phyloP scores from a whole-genome alignment of 2,113 vertebrate species.

The Camelus dromedarius region DNA sequence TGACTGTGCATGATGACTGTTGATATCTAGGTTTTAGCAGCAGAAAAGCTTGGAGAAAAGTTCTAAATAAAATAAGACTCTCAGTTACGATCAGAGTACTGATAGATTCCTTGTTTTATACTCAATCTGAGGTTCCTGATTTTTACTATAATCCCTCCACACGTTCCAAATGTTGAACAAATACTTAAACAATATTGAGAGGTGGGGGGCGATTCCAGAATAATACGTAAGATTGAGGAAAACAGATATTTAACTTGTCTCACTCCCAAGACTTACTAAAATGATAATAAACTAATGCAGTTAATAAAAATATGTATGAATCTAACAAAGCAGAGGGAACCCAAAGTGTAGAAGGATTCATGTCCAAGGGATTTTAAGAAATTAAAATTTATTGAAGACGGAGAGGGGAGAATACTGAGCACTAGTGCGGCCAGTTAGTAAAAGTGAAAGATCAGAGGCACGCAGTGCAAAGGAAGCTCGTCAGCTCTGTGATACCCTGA shows the following conservation, averaged over 20 bases:
- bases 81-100: not conserved
- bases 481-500: not conserved
- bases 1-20: not conserved
- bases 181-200: not conserved
- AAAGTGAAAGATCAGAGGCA: not conserved
- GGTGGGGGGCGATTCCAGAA: not conserved
- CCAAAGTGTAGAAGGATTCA: not conserved
- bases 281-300: constrained; percentile 13
- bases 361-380: not conserved
- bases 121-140: not conserved
- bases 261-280: not conserved
- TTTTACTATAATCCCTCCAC: not conserved
- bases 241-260: not conserved
- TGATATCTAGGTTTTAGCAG: not conserved
- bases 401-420: not conserved
- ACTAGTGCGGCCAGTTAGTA: not conserved
- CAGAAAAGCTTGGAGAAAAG: not conserved
- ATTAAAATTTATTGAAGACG: not conserved
- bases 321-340: not conserved
- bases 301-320: constrained; percentile 17
- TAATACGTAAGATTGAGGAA: not conserved
- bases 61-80: not conserved
- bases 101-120: not conserved
- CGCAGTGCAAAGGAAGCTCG: not conserved
- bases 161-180: not conserved